Base-by-base conservation (phyloP, 2,888 invertebrate genomes). In the Torymus aiolomorphi region DNA sequence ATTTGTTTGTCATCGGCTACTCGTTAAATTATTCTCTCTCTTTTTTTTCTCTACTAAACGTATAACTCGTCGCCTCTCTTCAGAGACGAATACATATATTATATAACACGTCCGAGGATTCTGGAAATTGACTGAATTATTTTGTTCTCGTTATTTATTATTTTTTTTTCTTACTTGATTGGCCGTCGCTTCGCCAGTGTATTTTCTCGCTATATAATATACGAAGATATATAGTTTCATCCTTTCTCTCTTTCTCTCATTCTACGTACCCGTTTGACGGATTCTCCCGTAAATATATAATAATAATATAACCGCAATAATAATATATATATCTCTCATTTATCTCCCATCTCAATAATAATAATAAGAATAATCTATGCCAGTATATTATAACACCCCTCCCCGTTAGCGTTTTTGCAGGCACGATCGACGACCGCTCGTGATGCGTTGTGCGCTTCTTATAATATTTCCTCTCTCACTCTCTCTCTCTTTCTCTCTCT, bases 391-490 rank as follows among this genome's bases (percentile, higher is more conserved):
- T 31, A 31, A 31, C 31, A 31, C 31, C 31, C 31, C 31, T n/a
- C 31, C 2, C 31, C 1, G 31, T 24, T 59, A 14, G n/a, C 24
- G 20, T 16, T 16, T 2, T 71, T 18, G 56, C 16, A 16, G 59
- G 59, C 59, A 52, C 74, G 62, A 31, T 31, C 12, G 74, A 78
- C 51, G n/a, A 70, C 31, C 31, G 42, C 42, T 42, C 42, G 12
- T 65, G 51, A 59, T 72, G 76, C 73, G 52, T 80, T 76, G 80
- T 76, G 76, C 73, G 76, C 70, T 65, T 62, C 56, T 65, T 63
- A 52, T 56, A 49, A 49, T 73, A 31, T 73, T 4, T 74, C 12
- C 18, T 62, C n/a, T 18, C 8, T 42, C 42, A 8, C 8, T 42
- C 42, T 42, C 42, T 8, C 8, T 31, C 31, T 31, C 42, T 8